phyloP scores from a whole-genome alignment of 2,113 vertebrate genomes.

The Leuciscus idus region DNA sequence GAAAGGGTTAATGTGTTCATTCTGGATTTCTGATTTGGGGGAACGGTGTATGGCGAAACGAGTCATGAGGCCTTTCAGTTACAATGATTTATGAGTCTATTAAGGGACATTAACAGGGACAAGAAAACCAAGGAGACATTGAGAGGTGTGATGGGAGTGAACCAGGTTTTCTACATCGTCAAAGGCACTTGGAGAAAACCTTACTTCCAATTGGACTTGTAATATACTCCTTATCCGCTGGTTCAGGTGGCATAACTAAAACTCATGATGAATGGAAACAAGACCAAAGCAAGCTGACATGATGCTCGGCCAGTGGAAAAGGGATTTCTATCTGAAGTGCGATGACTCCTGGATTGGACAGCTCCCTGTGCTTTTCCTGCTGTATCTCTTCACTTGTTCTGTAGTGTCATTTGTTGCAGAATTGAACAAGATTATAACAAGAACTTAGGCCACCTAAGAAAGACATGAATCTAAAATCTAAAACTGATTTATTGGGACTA shows the following conservation, averaged over 20 bases:
- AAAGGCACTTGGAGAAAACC: not conserved
- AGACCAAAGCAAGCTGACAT: conserved; percentile 6
- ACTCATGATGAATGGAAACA: not conserved
- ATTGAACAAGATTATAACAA: not conserved
- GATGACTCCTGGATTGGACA: conserved; percentile 22
- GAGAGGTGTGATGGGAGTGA: not conserved
- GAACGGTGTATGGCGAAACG: not conserved
- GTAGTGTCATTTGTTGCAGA: not conserved
- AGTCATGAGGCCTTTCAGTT: conserved; percentile 7
- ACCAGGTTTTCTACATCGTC: not conserved
- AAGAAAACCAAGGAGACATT: conserved; percentile 5
- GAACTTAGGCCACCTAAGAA: not conserved
- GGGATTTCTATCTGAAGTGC: conserved; percentile 16
- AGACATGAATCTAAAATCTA: not conserved
- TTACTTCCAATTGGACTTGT: not conserved
- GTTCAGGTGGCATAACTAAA: not conserved
- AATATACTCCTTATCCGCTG: not conserved
- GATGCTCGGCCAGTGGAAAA: not conserved
- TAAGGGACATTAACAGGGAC: conserved; percentile 39
- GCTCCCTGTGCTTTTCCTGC: not conserved
- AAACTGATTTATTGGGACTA: not conserved
- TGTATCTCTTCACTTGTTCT: conserved; percentile 3
- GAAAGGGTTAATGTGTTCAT: not conserved
- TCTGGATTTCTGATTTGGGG: not conserved
- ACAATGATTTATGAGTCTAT: conserved; percentile 46